Evolutionary conservation across 2,888 invertebrate species (phyloP).

Genomic region (Drosophila merina): DNA sequence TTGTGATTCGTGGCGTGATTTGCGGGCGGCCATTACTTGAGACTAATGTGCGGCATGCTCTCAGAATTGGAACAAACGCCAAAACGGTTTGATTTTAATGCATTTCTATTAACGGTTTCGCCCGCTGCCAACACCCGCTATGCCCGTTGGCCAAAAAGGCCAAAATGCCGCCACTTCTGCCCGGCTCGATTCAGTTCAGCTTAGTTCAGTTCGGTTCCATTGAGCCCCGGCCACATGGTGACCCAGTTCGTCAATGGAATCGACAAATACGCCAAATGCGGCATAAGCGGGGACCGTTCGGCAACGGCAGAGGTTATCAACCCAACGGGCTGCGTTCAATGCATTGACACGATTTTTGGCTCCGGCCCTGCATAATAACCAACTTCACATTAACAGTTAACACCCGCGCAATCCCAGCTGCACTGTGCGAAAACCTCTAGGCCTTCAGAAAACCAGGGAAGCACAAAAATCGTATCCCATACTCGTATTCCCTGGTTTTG

Average conservation of each 20-base stretch:
- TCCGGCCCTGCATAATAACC: slow-evolving; percentile 59
- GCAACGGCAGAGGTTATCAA: slow-evolving; percentile 65
- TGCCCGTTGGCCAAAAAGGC: slow-evolving; percentile 23
- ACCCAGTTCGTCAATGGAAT: slow-evolving; percentile 75
- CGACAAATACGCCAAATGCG: slow-evolving; percentile 57
- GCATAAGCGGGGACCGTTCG: slow-evolving; percentile 10
- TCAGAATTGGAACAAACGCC: slow-evolving; percentile 74
- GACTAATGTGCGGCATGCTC: slow-evolving; percentile 73
- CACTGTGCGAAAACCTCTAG: slow-evolving; percentile 5
- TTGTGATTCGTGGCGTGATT: slow-evolving; percentile 70
- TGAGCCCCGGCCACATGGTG: slow-evolving; percentile 53
- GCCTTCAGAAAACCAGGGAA: background rate
- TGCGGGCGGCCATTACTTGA: slow-evolving; percentile 62
- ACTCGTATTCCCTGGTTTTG: no score
- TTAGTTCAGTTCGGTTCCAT: background rate
- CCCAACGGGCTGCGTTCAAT: slow-evolving; percentile 61
- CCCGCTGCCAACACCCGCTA: slow-evolving; percentile 7
- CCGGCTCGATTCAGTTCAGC: background rate
- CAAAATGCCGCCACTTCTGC: slow-evolving; percentile 15
- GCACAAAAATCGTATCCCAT: background rate
- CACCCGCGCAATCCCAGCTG: slow-evolving; percentile 22
- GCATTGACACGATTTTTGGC: slow-evolving; percentile 76
- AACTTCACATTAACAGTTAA: slow-evolving; percentile 52
- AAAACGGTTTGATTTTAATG: slow-evolving; percentile 62
- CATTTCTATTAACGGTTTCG: slow-evolving; percentile 76